Conservation (phyloP, 1,140 invertebrate species). For the Aphaenogaster floridana region DNA sequence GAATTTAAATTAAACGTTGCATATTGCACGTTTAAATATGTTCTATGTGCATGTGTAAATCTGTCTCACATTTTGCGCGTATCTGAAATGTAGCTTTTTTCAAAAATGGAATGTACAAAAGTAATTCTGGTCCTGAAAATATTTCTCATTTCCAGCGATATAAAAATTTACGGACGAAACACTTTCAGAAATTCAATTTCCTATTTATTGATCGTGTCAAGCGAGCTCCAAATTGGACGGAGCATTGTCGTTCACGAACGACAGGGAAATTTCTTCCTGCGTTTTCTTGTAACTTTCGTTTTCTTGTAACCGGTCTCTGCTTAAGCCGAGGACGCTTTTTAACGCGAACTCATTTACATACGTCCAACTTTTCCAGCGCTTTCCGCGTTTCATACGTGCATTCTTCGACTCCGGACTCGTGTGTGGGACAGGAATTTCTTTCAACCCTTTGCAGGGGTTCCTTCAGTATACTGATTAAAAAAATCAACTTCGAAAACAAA, state of each 20-base stretch:
- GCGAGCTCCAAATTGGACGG: constrained; percentile 4
- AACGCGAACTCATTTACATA: constrained; percentile 78
- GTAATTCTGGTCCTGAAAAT: background rate
- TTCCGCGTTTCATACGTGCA: constrained; percentile 66
- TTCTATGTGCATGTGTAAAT: background rate
- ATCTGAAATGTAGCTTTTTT: background rate
- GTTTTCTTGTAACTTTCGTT: constrained; percentile 24
- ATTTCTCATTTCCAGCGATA: background rate
- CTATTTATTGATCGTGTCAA: constrained; percentile 20
- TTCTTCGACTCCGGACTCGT: constrained; percentile 68
- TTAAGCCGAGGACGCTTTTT: constrained; percentile 48
- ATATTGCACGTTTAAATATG: background rate
- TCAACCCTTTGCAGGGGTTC: background rate
- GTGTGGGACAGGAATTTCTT: background rate
- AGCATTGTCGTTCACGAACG: constrained; percentile 68
- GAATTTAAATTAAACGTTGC: background rate
- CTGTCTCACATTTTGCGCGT: background rate
- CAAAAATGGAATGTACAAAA: background rate
- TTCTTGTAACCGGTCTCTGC: constrained; percentile 12
- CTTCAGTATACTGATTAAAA: background rate
- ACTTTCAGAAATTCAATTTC: background rate
- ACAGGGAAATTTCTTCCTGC: constrained; percentile 68
- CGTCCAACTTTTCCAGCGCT: constrained; percentile 36
- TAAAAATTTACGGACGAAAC: constrained; percentile 1
- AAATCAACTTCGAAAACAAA: background rate